Base-by-base conservation (phyloP, 2,888 invertebrate species). In the Nezara viridula region DNA sequence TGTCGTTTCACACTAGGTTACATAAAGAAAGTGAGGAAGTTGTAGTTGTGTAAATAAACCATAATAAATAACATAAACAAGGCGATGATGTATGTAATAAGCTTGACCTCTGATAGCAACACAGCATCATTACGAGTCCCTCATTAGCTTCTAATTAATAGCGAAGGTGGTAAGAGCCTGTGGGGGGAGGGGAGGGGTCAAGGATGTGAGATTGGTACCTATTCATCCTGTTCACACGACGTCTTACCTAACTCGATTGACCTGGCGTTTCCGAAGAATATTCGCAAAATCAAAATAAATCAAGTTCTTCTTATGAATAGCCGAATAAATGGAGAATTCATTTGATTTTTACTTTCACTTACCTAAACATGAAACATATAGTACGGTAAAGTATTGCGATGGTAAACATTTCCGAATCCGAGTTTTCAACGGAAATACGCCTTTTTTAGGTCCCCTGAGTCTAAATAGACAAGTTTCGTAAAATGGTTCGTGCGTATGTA, bases 121-220 rank as follows among this genome's bases (percentile, higher is more conserved):
- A 32, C 16, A 6, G 16, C 16, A 66, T 66, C 66, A 19, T 60
- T 60, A 60, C 27, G 60, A 60, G 32, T 19, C 66, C 19, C 32
- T 66, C 66, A 66, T 66, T 66, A 66, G 32, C 32, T 16, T 32
- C 16, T 66, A 66, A 66, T 66, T 66, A 66, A 66, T 66, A 27
- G 32, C 32, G 32, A 66, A 66, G 66, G 66, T 66, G 66, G 66
- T 32, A 32, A 19, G 32, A 32, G 32, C 4, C 4, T 5, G 44
- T 44, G 44, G 44, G 52, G 52, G 24, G 24, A 24, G 52, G 52
- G 52, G 24, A 9, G 52, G 24, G 52, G 52, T 66, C 66, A 66
- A 66, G 66, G 66, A 66, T 66, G 32, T 37, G 32, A 37, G 66
- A 66, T 12, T 66, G 0, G 32, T 66, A 66, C 5, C 19, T 32